These are phyloP conservation scores for Argopecten irradians DNA, from an alignment of 1,140 invertebrate genomes.

Conservation along the genomic window DNA sequence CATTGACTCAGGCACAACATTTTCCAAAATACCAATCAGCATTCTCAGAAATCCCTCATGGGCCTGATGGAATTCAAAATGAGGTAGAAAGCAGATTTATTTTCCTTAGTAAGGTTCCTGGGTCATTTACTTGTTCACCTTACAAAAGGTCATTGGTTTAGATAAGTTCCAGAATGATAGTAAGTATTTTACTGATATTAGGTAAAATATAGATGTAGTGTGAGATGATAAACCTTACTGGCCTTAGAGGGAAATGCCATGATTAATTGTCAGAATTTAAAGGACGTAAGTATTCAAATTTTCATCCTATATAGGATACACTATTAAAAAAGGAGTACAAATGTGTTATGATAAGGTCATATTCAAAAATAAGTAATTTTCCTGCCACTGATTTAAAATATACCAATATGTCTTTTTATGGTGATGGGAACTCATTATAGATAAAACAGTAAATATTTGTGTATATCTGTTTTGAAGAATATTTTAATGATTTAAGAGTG, in stretches of 20 bases:
- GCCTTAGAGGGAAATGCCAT: background rate
- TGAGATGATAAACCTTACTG: background rate
- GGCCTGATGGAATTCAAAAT: background rate
- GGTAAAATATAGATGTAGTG: background rate
- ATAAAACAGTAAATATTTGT: too few relatives aligned
- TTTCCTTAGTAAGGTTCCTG: background rate
- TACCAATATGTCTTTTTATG: too few relatives aligned
- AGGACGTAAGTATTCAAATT: background rate
- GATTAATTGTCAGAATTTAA: background rate
- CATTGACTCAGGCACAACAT: background rate
- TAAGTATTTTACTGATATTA: background rate
- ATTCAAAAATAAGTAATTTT: too few relatives aligned
- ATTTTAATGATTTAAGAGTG: too few relatives aligned
- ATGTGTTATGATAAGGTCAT: too few relatives aligned
- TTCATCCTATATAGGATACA: too few relatives aligned
- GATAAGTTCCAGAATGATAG: background rate
- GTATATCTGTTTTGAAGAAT: too few relatives aligned
- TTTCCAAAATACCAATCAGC: background rate
- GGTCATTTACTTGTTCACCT: background rate
- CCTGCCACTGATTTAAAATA: too few relatives aligned
- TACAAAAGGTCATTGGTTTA: background rate
- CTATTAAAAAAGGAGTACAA: too few relatives aligned
- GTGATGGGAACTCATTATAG: too few relatives aligned
- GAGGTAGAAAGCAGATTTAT: background rate
- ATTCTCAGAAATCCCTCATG: background rate